Percentiles rank a stretch among this genome's conserved stretches.
Conservation (phyloP, 2,113 vertebrate genomes). For the Acinonyx jubatus region DNA sequence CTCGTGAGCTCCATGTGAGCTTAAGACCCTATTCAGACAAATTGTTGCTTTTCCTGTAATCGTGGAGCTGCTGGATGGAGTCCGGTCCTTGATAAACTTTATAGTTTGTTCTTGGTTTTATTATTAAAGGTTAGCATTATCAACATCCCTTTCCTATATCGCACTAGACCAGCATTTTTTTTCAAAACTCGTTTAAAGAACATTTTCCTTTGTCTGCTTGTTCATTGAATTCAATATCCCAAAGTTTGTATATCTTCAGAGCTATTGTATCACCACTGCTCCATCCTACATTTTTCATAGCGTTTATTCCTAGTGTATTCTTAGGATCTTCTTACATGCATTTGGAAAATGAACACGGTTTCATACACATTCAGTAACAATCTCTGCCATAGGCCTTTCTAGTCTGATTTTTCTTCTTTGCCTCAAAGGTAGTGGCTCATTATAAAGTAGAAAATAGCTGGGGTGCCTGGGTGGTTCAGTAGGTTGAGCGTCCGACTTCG, state of each 20-base stretch:
- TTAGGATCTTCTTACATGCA: background rate
- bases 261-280: background rate
- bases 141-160: background rate
- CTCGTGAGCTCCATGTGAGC: background rate
- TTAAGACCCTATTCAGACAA: background rate
- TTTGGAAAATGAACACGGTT: slow-evolving; percentile 39
- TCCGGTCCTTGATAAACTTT: background rate
- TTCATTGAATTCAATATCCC: background rate
- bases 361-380: background rate
- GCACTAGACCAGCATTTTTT: background rate
- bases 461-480: too few relatives aligned
- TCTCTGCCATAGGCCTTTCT: background rate
- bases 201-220: background rate
- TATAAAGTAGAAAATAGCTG: background rate
- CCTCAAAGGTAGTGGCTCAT: background rate
- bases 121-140: background rate
- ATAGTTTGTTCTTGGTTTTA: slow-evolving; percentile 15
- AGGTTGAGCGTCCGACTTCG: too few relatives aligned
- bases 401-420: background rate
- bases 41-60: background rate
- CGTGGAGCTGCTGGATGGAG: background rate
- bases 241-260: slow-evolving; percentile 1
- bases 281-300: background rate
- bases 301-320: slow-evolving; percentile 29
- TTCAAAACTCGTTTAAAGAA: background rate